Evolutionary conservation across 2,113 vertebrate species (phyloP).

Genomic region (Montifringilla adamsi): DNA sequence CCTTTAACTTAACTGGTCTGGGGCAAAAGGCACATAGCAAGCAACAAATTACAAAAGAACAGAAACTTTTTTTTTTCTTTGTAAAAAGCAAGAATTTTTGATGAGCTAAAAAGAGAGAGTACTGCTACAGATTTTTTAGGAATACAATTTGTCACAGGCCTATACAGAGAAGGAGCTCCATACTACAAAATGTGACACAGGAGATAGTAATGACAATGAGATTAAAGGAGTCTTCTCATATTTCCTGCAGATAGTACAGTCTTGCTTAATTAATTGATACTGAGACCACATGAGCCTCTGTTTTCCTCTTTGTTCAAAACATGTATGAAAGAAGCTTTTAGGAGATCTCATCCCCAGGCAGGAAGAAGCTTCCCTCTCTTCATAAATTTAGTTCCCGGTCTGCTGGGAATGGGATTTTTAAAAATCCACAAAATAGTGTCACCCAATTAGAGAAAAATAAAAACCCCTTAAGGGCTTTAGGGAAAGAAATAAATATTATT

Average conservation of each 20-base stretch:
- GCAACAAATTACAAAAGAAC: neutral
- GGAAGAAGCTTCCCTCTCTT: neutral
- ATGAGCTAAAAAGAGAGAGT: neutral
- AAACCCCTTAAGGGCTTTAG: neutral
- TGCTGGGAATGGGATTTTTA: neutral
- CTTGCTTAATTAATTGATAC: neutral
- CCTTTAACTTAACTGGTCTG: neutral
- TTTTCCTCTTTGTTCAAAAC: neutral
- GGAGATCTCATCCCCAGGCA: neutral
- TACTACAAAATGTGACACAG: neutral
- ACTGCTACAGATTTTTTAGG: neutral
- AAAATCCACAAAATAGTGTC: neutral
- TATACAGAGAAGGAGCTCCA: neutral
- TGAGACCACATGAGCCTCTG: neutral
- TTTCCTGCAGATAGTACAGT: neutral
- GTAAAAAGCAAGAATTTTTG: neutral
- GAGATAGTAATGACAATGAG: neutral
- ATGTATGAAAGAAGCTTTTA: slow-evolving; percentile 3
- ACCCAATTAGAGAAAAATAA: neutral
- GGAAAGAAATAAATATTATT: neutral
- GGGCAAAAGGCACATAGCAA: neutral
- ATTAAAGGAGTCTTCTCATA: neutral
- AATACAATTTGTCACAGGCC: neutral
- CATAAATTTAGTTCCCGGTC: neutral
- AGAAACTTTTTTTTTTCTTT: neutral